phyloP scores from a whole-genome alignment of 2,888 invertebrate genomes.

The Poecilobothrus nobilitatus region DNA sequence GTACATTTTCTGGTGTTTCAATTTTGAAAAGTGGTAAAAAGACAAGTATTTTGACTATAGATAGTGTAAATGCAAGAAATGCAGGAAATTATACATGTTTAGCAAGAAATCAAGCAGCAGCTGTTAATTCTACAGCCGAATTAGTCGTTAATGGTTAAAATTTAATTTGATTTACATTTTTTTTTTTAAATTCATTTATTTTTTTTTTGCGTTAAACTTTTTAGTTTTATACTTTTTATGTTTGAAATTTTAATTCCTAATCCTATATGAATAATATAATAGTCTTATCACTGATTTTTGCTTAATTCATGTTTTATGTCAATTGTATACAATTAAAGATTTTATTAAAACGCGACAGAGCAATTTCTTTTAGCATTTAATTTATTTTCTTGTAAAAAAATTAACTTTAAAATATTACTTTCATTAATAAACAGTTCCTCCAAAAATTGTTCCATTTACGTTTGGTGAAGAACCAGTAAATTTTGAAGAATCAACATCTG shows the following conservation, averaged over 20 bases:
- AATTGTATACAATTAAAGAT: too few species aligned
- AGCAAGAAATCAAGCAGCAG: conserved; percentile 65
- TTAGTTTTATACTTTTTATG: too few species aligned
- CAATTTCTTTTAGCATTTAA: too few species aligned
- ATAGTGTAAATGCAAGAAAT: conserved; percentile 59
- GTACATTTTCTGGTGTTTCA: conserved; percentile 39
- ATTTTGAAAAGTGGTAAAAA: conserved; percentile 45
- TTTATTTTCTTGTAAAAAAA: too few species aligned
- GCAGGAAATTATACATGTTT: conserved; percentile 69
- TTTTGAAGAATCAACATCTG: conserved; percentile 55
- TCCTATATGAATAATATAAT: too few species aligned
- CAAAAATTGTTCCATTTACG: conserved; percentile 63
- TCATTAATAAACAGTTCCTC: conserved; percentile 52
- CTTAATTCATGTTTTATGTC: too few species aligned
- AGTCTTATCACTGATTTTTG: too few species aligned
- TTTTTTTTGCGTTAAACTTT: too few species aligned
- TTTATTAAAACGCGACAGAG: too few species aligned
- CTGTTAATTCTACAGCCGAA: conserved; percentile 57
- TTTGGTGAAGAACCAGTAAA: conserved; percentile 62
- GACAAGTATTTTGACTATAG: conserved; percentile 55
- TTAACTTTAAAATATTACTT: too few species aligned
- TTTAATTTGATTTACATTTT: background rate
- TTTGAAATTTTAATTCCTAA: too few species aligned
- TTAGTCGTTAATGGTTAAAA: conserved; percentile 63
- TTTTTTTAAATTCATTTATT: too few species aligned